phyloP scores from a whole-genome alignment of 1,140 invertebrate genomes.

The Calosoma granatense region DNA sequence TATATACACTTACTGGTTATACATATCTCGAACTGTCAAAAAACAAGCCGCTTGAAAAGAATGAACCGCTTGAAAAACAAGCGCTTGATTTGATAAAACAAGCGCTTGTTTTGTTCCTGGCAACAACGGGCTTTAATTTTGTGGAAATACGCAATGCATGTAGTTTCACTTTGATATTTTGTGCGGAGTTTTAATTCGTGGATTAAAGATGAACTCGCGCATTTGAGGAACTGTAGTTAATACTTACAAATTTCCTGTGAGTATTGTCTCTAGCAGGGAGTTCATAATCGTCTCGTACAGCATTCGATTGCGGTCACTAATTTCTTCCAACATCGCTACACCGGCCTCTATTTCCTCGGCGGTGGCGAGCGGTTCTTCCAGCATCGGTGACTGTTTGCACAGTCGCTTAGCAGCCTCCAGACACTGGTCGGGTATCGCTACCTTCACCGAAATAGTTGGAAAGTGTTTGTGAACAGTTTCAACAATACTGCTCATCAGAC shows the following conservation, averaged over 20 bases:
- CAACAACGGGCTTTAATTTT: no score
- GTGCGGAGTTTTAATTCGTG: no score
- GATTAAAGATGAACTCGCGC: no score
- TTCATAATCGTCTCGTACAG: conserved; percentile 52
- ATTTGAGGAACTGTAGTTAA: no score
- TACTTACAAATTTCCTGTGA: conserved; percentile 60
- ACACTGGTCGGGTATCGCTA: conserved; percentile 43
- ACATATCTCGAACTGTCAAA: no score
- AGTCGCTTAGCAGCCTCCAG: conserved; percentile 37
- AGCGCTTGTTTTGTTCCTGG: no score
- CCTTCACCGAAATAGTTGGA: conserved; percentile 46
- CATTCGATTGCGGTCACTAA: conserved; percentile 38
- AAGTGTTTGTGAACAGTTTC: conserved; percentile 40
- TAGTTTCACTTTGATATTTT: no score
- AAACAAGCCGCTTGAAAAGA: no score
- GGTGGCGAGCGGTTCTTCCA: conserved; percentile 19
- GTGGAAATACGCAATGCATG: no score
- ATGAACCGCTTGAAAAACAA: no score
- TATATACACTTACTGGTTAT: no score
- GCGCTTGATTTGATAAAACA: no score
- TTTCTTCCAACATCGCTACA: conserved; percentile 29
- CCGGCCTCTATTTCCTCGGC: conserved; percentile 36
- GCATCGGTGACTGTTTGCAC: conserved; percentile 30
- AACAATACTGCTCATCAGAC: conserved; percentile 53
- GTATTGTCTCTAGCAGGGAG: conserved; percentile 49